phyloP scores from a whole-genome alignment of 1,140 invertebrate genomes.

The Scaptomyza graminum region DNA sequence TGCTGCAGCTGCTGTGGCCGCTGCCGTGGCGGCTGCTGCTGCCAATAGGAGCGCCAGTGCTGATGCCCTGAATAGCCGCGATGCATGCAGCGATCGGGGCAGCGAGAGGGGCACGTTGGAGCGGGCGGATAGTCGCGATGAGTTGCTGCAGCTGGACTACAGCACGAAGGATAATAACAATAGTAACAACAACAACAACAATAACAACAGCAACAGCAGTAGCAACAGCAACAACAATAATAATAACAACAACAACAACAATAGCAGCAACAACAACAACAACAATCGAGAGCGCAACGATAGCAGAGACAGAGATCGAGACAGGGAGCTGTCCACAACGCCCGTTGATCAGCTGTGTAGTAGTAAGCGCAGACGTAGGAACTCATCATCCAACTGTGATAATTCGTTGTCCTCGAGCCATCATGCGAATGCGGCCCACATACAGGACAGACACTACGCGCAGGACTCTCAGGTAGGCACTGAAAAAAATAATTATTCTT shows the following conservation, averaged over 20 bases:
- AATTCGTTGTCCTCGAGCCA: conserved; percentile 87
- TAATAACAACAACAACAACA: conserved; percentile 48
- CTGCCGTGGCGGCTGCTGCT: conserved; percentile 69
- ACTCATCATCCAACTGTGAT: conserved; percentile 88
- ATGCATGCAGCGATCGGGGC: conserved; percentile 73
- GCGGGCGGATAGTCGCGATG: conserved; percentile 81
- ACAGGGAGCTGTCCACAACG: conserved; percentile 82
- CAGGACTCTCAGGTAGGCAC: conserved; percentile 87
- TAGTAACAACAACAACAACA: conserved; percentile 55
- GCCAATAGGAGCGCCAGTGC: conserved; percentile 74
- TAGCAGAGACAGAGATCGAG: conserved; percentile 74
- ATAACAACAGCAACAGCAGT: conserved; percentile 32
- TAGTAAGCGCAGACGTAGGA: conserved; percentile 89
- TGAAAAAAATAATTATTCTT: background rate
- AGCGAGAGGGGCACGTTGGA: conserved; percentile 76
- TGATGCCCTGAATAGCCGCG: conserved; percentile 62
- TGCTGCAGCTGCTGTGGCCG: conserved; percentile 71
- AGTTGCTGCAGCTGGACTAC: conserved; percentile 80
- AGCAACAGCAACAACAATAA: conserved; percentile 38
- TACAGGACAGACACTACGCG: conserved; percentile 86
- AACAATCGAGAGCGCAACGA: conserved; percentile 69
- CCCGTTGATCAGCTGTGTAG: conserved; percentile 84
- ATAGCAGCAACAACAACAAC: conserved; percentile 59
- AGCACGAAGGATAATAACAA: conserved; percentile 81
- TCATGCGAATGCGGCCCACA: conserved; percentile 83